Evolutionary conservation across 2,113 vertebrate species (phyloP), one percentile per base, ranked within the genome.

Genomic region (Dolichotis patagonum): DNA sequence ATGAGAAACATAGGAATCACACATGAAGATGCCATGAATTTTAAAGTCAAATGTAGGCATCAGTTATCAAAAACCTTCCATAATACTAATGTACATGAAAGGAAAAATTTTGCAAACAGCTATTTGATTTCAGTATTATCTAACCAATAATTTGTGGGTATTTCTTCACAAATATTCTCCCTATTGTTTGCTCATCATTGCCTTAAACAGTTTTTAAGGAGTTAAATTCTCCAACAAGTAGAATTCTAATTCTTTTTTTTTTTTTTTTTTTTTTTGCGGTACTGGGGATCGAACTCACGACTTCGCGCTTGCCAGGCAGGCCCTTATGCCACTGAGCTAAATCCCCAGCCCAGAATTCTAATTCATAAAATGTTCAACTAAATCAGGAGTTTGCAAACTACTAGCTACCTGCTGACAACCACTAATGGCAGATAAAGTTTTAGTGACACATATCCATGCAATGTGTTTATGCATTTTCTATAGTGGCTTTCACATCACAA

Each of bases 211-310:
- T 71, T 96, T 69, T 73, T 52, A 67, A 82, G 20, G 3, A 7
- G 2, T 92, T 78, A 85, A 26, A 85, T 7, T 0, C 24, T 88
- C 38, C 9, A 67, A n/a, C 38, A 67, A 14, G 41, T 6, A 97
- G 38, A 85, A 96, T 54, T 85, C 58, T 3, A 71, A 35, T 94
- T 90, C 69, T n/a, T n/a, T n/a, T n/a, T n/a, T n/a, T n/a, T n/a
- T n/a, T n/a, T n/a, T n/a, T n/a, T n/a, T n/a, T n/a, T n/a, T n/a
- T n/a, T n/a, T n/a, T n/a, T n/a, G n/a, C n/a, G n/a, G n/a, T n/a
- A n/a, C n/a, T n/a, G n/a, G n/a, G n/a, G n/a, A n/a, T n/a, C n/a
- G n/a, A n/a, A n/a, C n/a, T n/a, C n/a, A n/a, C n/a, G n/a, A n/a
- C n/a, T n/a, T n/a, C n/a, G n/a, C n/a, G n/a, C n/a, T n/a, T n/a